Percentiles rank a stretch among this genome's conserved stretches.
These are phyloP conservation scores for Melanogrammus aeglefinus DNA, from an alignment of 2,797 vertebrate species.

Conservation along the genomic window DNA sequence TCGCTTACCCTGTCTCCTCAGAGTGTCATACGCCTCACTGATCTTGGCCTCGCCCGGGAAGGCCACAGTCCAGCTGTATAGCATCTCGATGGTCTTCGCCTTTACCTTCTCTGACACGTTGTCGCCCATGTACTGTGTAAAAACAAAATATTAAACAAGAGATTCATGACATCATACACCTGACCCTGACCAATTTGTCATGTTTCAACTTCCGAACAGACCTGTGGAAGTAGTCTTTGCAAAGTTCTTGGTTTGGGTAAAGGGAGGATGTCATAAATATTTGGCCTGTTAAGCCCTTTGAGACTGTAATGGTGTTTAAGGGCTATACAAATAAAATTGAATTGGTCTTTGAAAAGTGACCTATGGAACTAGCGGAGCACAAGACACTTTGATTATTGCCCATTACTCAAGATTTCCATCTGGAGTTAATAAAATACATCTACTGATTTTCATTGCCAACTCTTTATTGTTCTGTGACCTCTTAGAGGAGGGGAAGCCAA, in stretches of 20 bases:
- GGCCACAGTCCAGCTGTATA: slow-evolving; percentile 94
- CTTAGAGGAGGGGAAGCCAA: too few relatives aligned
- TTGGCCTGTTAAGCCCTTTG: too few relatives aligned
- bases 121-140: slow-evolving; percentile 86
- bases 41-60: slow-evolving; percentile 91
- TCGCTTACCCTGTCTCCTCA: slow-evolving; percentile 82
- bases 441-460: too few relatives aligned
- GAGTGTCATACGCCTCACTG: slow-evolving; percentile 89
- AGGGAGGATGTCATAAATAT: too few relatives aligned
- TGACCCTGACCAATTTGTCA: background rate
- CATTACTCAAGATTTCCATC: too few relatives aligned
- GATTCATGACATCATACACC: background rate
- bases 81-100: slow-evolving; percentile 87
- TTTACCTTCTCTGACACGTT: slow-evolving; percentile 90
- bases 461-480: too few relatives aligned
- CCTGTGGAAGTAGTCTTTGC: background rate
- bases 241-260: too few relatives aligned
- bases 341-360: background rate
- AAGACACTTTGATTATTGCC: too few relatives aligned
- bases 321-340: too few relatives aligned
- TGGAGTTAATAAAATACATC: too few relatives aligned
- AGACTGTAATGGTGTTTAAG: too few relatives aligned
- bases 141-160: background rate
- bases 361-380: background rate
- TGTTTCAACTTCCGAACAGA: too few relatives aligned